Percentiles rank a stretch among this genome's conserved stretches.
Conservation (phyloP, 2,888 invertebrate species). For the Eupsilia transversa region DNA sequence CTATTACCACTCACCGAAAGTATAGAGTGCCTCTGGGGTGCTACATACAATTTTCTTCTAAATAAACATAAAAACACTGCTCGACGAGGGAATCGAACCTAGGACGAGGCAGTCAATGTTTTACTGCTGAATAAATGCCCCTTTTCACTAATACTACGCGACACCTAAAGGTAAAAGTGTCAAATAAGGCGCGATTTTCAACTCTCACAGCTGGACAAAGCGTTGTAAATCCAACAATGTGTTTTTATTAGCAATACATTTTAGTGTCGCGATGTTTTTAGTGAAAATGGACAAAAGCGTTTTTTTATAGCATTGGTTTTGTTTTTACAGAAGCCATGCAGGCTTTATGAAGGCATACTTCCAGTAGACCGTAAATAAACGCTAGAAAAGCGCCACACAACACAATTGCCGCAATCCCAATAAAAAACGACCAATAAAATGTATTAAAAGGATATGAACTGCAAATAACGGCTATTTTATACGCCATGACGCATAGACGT, state of each 20-base stretch:
- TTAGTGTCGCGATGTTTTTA: background rate
- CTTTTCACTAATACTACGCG: background rate
- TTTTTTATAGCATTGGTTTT: background rate
- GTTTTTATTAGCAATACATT: background rate
- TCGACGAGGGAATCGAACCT: background rate
- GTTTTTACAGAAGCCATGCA: background rate
- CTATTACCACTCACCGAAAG: background rate
- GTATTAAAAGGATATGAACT: constrained; percentile 20
- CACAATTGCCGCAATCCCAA: constrained; percentile 22
- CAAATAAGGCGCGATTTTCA: background rate
- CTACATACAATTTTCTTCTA: background rate
- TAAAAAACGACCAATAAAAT: constrained; percentile 27
- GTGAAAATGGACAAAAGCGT: background rate
- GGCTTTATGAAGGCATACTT: background rate
- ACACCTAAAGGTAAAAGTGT: background rate
- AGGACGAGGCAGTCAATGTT: constrained; percentile 4
- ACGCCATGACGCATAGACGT: background rate
- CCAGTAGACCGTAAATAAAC: constrained; percentile 11
- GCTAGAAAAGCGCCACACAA: constrained; percentile 10
- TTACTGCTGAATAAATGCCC: background rate
- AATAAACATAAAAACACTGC: background rate
- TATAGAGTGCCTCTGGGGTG: background rate
- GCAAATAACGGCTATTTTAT: constrained; percentile 1
- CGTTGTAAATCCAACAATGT: background rate
- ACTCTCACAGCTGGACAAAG: background rate